Conservation (phyloP, 2,888 invertebrate genomes). For the Microctonus aethiopoides region DNA sequence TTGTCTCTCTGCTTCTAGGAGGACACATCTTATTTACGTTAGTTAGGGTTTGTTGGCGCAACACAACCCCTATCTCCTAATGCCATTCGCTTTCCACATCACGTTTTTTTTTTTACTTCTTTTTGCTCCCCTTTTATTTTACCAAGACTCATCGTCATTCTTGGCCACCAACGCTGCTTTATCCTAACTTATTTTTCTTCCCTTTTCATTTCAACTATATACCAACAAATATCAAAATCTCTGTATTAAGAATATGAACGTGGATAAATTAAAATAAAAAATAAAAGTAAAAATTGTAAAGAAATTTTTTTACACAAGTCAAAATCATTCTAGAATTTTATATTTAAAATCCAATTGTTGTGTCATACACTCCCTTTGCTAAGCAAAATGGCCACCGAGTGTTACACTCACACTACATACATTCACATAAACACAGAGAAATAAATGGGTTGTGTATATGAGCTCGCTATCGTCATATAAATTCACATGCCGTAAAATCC, state of each 20-base stretch:
- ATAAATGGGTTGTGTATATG: constrained; percentile 15
- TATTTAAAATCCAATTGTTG: not conserved
- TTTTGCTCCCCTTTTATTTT: not conserved
- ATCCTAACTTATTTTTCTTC: not conserved
- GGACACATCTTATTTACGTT: constrained; percentile 66
- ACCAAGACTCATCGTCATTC: constrained; percentile 22
- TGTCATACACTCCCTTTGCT: constrained; percentile 3
- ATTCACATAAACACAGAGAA: not conserved
- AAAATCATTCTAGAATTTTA: not conserved
- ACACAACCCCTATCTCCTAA: constrained; percentile 57
- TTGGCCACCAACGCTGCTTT: not conserved
- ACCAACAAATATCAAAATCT: not conserved
- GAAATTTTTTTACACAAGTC: not conserved
- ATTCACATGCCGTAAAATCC: constrained; percentile 5
- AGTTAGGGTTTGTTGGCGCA: constrained; percentile 66
- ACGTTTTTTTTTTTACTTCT: constrained; percentile 24
- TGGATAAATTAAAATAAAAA: not conserved
- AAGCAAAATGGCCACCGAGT: not conserved
- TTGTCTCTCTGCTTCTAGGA: constrained; percentile 2
- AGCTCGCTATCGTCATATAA: constrained; percentile 19
- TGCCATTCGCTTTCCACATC: constrained; percentile 52
- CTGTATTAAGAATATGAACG: not conserved
- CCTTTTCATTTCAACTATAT: not conserved
- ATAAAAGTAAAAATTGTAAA: not conserved
- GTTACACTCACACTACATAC: not conserved